Base-by-base conservation (phyloP, 2,113 vertebrate genomes). In the Proteles cristata region DNA sequence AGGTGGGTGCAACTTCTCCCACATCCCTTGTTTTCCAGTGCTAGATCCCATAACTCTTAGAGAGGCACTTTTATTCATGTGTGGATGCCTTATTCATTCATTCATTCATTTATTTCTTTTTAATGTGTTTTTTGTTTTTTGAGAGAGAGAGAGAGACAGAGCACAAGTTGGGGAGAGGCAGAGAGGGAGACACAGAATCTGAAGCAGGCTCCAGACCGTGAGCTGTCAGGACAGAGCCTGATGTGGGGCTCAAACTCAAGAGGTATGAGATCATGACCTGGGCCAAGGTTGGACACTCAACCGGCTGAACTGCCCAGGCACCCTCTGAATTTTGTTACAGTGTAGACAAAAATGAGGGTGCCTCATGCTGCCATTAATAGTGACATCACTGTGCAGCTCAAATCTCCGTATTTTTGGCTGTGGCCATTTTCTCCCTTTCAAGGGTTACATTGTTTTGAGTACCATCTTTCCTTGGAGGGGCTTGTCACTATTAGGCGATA, bases 171-270 rank as follows among this genome's bases (percentile, higher is more conserved):
- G 53, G 15, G 53, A 55, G 53, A 15, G 53, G 5, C 53, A 55
- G 53, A 55, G 53, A 17, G 53, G 53, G 16, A 55, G 53, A 55
- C 53, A 55, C 53, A 55, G 53, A 55, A 17, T 17, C 53, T 55
- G 53, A 55, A 55, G 53, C 53, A 55, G 58, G 19, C 55, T 58
- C 55, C 55, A 8, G 58, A 21, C 21, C 2, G 7, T 61, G 21
- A 23, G 21, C 58, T 61, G 7, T 61, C 58, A 61, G 8, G 21
- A 61, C 58, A 61, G 58, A 61, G 21, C 21, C 58, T 2, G 16
- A 61, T 3, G 21, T 0, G 2, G 2, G 58, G 58, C 9, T 61
- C 21, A 0, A 23, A 61, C 7, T 2, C 58, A 61, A 0, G 0
- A 61, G 2, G 7, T 1, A 7, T 0, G 7, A 61, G 58, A 61